These are phyloP conservation scores for Platyrinchus mystaceus DNA, from an alignment of 2,797 vertebrate genomes.

Conservation along the genomic window DNA sequence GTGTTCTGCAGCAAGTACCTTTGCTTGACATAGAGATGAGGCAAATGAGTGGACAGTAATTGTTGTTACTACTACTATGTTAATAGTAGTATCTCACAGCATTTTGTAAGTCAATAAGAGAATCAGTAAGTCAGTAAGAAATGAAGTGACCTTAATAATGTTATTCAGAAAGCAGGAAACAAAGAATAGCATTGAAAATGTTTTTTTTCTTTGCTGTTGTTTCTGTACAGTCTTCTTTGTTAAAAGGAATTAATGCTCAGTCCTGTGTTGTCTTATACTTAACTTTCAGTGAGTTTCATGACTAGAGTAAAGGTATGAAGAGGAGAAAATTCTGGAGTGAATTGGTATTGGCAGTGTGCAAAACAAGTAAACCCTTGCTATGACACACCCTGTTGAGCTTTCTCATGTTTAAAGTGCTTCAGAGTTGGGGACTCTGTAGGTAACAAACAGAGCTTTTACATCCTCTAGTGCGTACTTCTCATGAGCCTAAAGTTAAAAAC, in stretches of 20 bases:
- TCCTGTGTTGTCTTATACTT: not conserved
- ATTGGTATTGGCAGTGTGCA: not conserved
- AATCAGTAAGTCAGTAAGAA: too few species aligned
- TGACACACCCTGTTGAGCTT: not conserved
- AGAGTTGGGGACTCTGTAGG: not conserved
- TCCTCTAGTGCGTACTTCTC: not conserved
- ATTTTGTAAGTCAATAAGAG: not conserved
- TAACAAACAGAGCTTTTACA: not conserved
- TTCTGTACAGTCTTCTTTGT: not conserved
- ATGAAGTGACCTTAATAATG: not conserved
- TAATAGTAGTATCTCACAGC: not conserved
- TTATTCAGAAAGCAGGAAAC: not conserved
- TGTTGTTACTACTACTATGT: accelerated
- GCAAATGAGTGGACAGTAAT: not conserved
- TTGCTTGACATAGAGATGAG: not conserved
- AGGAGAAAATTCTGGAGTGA: not conserved
- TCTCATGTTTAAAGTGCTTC: not conserved
- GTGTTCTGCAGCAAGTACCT: not conserved
- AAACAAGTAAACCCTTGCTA: not conserved
- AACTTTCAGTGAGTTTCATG: not conserved
- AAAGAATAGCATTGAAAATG: not conserved
- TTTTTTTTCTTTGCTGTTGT: not conserved
- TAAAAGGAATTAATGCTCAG: not conserved
- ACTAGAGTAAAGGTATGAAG: not conserved
- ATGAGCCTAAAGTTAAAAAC: not conserved